Conservation (phyloP, 2,113 vertebrate species). For the Zosterops japonicus region DNA sequence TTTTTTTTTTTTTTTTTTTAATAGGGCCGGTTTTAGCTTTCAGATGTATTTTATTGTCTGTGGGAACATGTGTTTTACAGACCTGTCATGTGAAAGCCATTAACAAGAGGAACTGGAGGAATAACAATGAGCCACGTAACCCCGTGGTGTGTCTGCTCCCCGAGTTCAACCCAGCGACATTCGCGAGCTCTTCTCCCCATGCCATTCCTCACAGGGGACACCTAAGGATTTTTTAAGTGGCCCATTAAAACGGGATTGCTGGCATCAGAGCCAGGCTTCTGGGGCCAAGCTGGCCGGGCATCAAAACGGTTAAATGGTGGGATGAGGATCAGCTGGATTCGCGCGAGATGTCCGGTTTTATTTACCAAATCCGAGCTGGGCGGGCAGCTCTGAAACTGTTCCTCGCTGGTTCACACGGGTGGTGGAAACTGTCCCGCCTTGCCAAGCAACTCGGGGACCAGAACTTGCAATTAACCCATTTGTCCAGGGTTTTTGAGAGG, state of each 20-base stretch:
- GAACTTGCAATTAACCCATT: background rate
- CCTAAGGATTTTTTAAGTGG: constrained; percentile 45
- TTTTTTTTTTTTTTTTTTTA: background rate
- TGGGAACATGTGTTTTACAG: constrained; percentile 79
- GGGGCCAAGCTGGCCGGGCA: constrained; percentile 56
- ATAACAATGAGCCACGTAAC: constrained; percentile 68
- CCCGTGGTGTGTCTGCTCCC: constrained; percentile 46
- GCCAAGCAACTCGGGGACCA: background rate
- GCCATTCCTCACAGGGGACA: constrained; percentile 25
- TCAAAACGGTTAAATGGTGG: constrained; percentile 33
- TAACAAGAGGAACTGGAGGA: constrained; percentile 72
- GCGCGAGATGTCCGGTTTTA: background rate
- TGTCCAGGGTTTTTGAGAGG: background rate
- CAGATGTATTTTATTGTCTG: constrained; percentile 76
- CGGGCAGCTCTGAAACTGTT: background rate
- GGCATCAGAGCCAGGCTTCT: constrained; percentile 7
- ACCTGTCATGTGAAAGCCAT: constrained; percentile 78
- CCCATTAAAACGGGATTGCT: constrained; percentile 57
- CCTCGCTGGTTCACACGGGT: background rate
- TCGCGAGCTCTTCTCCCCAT: background rate
- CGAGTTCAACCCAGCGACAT: constrained; percentile 45
- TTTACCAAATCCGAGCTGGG: constrained; percentile 11
- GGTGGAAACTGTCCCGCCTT: background rate
- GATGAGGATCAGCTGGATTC: constrained; percentile 31
- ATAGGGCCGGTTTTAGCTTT: constrained; percentile 62